Percentiles rank a stretch among this genome's conserved stretches.
Conservation (phyloP, 1,140 invertebrate genomes). For the Glomeris maerens region DNA sequence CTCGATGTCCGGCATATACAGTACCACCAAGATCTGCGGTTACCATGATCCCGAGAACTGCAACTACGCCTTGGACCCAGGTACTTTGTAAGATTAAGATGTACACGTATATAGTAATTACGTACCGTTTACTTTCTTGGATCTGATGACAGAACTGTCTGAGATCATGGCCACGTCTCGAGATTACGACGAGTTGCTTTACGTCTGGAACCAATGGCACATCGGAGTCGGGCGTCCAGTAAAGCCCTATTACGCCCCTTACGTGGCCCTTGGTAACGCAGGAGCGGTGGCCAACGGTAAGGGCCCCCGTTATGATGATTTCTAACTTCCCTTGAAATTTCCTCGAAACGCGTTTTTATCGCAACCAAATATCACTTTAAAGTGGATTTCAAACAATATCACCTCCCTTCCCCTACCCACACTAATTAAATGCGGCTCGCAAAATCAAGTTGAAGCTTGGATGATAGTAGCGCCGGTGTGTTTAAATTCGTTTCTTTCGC, state of each 20-base stretch:
- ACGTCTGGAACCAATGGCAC: constrained; percentile 66
- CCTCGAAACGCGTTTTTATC: neutral
- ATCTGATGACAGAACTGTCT: constrained; percentile 45
- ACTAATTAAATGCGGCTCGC: no score
- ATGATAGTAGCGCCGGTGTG: no score
- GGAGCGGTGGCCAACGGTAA: constrained; percentile 58
- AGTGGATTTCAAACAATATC: no score
- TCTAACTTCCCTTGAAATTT: no score
- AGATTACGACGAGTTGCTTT: constrained; percentile 51
- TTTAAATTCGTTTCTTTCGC: no score
- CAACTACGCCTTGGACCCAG: constrained; percentile 62
- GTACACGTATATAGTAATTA: no score
- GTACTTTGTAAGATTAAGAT: no score
- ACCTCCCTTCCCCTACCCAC: no score
- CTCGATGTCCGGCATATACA: constrained; percentile 62
- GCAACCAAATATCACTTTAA: no score
- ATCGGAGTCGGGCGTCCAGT: constrained; percentile 58
- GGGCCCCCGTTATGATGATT: no score
- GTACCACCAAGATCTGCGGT: constrained; percentile 62
- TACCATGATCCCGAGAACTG: constrained; percentile 44
- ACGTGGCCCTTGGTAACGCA: constrained; percentile 60
- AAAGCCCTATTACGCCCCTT: constrained; percentile 57
- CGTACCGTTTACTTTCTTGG: no score
- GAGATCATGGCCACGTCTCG: constrained; percentile 52
- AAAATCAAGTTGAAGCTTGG: no score